These are phyloP conservation scores for Nycticebus coucang DNA, from an alignment of 2,113 vertebrate genomes.

Conservation along the genomic window DNA sequence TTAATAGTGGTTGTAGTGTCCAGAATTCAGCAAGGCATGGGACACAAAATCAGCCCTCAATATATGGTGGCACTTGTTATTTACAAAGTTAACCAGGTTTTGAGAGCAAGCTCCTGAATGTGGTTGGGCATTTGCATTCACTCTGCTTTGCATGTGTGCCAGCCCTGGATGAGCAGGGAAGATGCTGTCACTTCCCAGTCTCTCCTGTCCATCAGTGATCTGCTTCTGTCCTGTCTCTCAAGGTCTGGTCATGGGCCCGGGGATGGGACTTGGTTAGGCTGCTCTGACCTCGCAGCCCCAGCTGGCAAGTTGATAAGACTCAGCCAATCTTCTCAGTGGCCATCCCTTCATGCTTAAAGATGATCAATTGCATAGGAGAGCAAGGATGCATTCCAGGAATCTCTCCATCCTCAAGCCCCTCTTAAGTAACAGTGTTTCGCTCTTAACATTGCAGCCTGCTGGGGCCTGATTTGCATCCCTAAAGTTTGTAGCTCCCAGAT, in stretches of 20 bases:
- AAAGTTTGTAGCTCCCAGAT: neutral
- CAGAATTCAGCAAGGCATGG: neutral
- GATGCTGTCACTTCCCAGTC: neutral
- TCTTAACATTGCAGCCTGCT: slow-evolving; percentile 22
- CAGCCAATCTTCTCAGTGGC: neutral
- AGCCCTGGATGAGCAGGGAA: neutral
- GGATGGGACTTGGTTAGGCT: neutral
- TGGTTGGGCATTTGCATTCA: neutral
- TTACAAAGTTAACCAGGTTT: neutral
- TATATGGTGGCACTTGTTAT: neutral
- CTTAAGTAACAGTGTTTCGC: slow-evolving; percentile 48
- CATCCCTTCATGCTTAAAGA: neutral
- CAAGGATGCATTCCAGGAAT: neutral
- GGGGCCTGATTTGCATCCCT: slow-evolving; percentile 27
- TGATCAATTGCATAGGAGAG: slow-evolving; percentile 49
- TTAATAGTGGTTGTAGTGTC: neutral
- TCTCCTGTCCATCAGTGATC: neutral
- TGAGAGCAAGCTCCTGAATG: neutral
- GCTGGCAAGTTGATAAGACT: neutral
- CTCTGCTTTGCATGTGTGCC: neutral
- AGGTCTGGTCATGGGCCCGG: neutral
- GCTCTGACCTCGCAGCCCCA: neutral
- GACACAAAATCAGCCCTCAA: neutral
- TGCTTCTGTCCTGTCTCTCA: neutral
- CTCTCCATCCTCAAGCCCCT: neutral